phyloP scores from a whole-genome alignment of 1,140 invertebrate species.

The Rhopalosiphum maidis region DNA sequence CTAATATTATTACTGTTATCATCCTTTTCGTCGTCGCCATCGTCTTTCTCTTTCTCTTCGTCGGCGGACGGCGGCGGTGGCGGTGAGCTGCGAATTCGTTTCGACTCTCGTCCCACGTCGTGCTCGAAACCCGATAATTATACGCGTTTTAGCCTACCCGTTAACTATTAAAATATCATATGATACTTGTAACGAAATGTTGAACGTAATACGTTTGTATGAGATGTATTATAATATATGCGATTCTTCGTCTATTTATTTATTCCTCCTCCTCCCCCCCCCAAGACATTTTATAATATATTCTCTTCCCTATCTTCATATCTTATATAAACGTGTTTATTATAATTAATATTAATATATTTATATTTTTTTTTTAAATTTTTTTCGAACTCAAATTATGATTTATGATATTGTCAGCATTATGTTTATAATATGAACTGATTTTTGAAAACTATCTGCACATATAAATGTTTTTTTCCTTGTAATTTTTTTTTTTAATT shows the following conservation, averaged over 20 bases:
- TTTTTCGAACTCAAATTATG: constrained; percentile 10
- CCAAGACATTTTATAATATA: neutral
- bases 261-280: too few relatives aligned
- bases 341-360: neutral
- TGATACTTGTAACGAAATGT: neutral
- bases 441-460: constrained; percentile 38
- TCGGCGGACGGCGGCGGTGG: too few relatives aligned
- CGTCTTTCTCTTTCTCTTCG: neutral
- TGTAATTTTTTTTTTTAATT: constrained; percentile 15
- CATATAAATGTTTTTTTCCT: neutral
- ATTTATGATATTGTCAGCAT: constrained; percentile 36
- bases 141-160: neutral
- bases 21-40: neutral
- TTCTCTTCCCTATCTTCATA: neutral
- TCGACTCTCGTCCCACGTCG: neutral
- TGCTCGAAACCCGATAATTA: neutral
- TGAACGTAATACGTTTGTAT: constrained; percentile 27
- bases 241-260: neutral
- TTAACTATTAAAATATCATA: constrained; percentile 11
- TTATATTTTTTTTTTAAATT: neutral
- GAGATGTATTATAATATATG: neutral
- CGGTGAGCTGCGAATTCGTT: neutral
- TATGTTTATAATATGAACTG: constrained; percentile 51
- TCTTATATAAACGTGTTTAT: neutral
- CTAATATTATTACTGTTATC: constrained; percentile 14